Conservation (phyloP, 1,140 invertebrate genomes). For the Cylas formicarius region DNA sequence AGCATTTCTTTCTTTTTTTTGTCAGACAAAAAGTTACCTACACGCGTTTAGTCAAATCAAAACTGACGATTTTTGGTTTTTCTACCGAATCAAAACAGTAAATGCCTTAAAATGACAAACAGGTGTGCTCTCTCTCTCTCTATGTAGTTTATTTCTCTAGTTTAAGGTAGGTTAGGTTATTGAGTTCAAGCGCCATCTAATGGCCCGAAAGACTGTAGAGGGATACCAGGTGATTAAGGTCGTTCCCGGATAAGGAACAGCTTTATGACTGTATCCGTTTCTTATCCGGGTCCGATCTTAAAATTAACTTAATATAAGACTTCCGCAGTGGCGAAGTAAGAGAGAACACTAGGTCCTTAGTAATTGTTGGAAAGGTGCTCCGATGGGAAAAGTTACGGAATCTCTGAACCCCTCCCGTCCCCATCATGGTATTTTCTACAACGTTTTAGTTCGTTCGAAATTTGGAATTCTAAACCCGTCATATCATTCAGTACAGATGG, state of each 20-base stretch:
- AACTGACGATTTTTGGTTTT: slow-evolving; percentile 3
- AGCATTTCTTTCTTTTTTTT: too few relatives aligned
- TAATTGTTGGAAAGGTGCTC: slow-evolving; percentile 32
- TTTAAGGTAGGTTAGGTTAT: slow-evolving; percentile 25
- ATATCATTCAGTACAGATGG: slow-evolving; percentile 16
- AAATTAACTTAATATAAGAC: slow-evolving; percentile 22
- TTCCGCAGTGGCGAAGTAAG: slow-evolving; percentile 27
- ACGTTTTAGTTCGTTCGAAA: too few relatives aligned
- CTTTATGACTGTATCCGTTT: slow-evolving; percentile 2
- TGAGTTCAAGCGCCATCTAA: slow-evolving; percentile 17
- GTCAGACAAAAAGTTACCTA: too few relatives aligned
- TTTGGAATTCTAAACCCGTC: slow-evolving; percentile 3
- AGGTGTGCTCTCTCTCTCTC: slow-evolving; percentile 36
- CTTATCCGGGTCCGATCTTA: slow-evolving; percentile 19
- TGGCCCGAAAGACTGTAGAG: slow-evolving; percentile 39
- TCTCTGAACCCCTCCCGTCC: slow-evolving; percentile 6
- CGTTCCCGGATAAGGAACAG: neutral
- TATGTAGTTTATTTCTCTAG: slow-evolving; percentile 27
- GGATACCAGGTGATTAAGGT: slow-evolving; percentile 35
- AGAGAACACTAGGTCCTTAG: slow-evolving; percentile 34
- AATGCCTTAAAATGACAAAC: slow-evolving; percentile 35
- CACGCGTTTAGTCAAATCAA: slow-evolving; percentile 1
- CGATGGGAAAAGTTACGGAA: slow-evolving; percentile 17
- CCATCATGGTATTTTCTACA: too few relatives aligned
- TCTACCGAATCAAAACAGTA: slow-evolving; percentile 21